Percentiles rank a stretch among this genome's conserved stretches.
phyloP scores from a whole-genome alignment of 2,888 invertebrate genomes.

The Chaetoderma sp. region DNA sequence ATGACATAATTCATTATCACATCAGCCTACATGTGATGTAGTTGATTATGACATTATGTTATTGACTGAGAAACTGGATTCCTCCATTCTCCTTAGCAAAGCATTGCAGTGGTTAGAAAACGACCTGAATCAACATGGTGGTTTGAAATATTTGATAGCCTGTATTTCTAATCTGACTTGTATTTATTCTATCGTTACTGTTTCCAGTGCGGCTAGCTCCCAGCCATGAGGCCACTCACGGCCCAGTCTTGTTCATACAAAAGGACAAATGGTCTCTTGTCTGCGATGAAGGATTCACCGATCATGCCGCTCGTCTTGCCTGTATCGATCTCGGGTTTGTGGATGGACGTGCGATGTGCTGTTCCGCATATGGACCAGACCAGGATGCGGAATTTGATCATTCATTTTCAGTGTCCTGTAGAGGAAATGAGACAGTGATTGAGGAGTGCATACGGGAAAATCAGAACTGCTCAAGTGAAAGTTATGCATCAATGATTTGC shows the following conservation, averaged over 20 bases:
- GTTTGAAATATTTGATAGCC: background rate
- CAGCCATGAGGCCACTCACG: slow-evolving; percentile 40
- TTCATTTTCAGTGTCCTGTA: slow-evolving; percentile 69
- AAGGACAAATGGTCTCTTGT: slow-evolving; percentile 47
- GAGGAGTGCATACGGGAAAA: slow-evolving; percentile 44
- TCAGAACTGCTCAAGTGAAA: slow-evolving; percentile 36
- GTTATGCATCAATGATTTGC: slow-evolving; percentile 58
- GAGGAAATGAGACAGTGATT: slow-evolving; percentile 44
- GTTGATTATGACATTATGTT: too few species aligned
- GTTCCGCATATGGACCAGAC: slow-evolving; percentile 53
- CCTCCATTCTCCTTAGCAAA: too few species aligned
- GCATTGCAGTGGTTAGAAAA: too few species aligned
- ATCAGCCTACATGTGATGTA: too few species aligned
- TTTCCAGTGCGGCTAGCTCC: slow-evolving; percentile 50
- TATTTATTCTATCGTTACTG: too few species aligned
- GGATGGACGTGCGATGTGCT: slow-evolving; percentile 54
- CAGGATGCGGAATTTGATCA: slow-evolving; percentile 8
- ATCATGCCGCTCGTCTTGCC: slow-evolving; percentile 48
- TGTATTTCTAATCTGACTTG: slow-evolving; percentile 5
- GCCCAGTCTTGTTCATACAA: slow-evolving; percentile 48
- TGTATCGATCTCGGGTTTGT: slow-evolving; percentile 53
- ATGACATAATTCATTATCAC: too few species aligned
- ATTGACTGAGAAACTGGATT: too few species aligned
- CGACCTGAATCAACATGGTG: too few species aligned
- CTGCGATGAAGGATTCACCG: slow-evolving; percentile 56